Percentiles rank a stretch among this genome's conserved stretches.
phyloP scores from a whole-genome alignment of 1,140 invertebrate species.

The Lepidurus arcticus region DNA sequence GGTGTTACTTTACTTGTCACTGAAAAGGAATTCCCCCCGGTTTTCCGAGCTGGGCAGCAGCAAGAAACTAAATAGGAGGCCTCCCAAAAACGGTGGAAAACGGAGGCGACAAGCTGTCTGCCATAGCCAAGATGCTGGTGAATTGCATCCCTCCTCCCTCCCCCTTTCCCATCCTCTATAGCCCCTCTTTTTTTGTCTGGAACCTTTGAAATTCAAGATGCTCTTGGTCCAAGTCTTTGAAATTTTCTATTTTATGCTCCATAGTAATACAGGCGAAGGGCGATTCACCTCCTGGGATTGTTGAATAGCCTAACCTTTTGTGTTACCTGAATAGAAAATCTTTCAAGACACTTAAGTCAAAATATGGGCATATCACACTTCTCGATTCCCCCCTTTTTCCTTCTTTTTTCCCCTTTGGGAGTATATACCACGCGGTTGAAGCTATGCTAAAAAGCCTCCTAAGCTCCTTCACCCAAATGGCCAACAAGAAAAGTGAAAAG shows the following conservation, averaged over 20 bases:
- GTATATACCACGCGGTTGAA: too few relatives aligned
- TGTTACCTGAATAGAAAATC: conserved; percentile 22
- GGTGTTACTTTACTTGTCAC: conserved; percentile 19
- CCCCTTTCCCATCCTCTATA: not conserved
- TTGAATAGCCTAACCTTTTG: conserved; percentile 14
- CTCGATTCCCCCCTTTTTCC: not conserved
- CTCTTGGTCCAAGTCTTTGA: not conserved
- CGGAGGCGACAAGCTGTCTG: conserved; percentile 20
- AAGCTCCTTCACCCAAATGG: conserved; percentile 6
- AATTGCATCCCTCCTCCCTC: not conserved
- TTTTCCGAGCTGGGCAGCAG: not conserved
- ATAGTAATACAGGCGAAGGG: not conserved
- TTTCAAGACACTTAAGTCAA: conserved; percentile 19
- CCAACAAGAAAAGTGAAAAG: conserved; percentile 9
- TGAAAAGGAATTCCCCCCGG: not conserved
- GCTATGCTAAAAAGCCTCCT: not conserved
- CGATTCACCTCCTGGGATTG: conserved; percentile 20
- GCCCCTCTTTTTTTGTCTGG: not conserved
- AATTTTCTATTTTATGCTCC: conserved; percentile 3
- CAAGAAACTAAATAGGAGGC: not conserved
- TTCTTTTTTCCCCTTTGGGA: not conserved
- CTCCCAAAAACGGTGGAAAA: conserved; percentile 12
- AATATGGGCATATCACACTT: conserved; percentile 19
- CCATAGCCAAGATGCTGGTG: not conserved
- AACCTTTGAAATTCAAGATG: conserved; percentile 10